Conservation (phyloP, 23 tunicate species). For the Clavelina lepadiformis region DNA sequence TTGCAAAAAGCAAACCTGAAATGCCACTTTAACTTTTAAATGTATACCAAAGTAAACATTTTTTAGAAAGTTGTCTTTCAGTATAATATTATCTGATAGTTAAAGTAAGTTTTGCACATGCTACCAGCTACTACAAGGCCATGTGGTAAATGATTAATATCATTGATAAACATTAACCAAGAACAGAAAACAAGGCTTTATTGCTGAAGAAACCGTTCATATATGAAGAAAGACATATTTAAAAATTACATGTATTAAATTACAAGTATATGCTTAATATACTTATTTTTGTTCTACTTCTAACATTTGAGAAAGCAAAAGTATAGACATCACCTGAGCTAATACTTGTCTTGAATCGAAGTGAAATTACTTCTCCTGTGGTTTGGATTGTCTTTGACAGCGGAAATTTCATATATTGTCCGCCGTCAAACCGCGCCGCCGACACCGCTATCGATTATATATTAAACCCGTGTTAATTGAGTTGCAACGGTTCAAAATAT, state of each 20-base stretch:
- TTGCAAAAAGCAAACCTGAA: slow-evolving; percentile 71
- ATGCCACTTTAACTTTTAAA: too few species aligned
- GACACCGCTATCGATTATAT: too few species aligned
- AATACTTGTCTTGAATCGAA: slow-evolving; percentile 67
- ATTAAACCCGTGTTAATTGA: too few species aligned
- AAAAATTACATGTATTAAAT: not conserved
- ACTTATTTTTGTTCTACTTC: not conserved
- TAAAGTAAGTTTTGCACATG: too few species aligned
- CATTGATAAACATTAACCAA: too few species aligned
- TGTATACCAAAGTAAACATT: too few species aligned
- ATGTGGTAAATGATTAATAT: too few species aligned
- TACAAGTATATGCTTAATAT: not conserved
- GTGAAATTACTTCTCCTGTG: slow-evolving; percentile 52
- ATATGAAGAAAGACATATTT: not conserved
- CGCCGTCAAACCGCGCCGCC: slow-evolving; percentile 51
- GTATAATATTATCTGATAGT: too few species aligned
- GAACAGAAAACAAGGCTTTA: not conserved
- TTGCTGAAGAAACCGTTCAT: not conserved
- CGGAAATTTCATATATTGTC: slow-evolving; percentile 44
- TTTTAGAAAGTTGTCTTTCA: too few species aligned
- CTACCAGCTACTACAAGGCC: too few species aligned
- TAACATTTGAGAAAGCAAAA: too few species aligned
- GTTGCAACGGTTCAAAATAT: too few species aligned
- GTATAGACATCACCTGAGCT: slow-evolving; percentile 30
- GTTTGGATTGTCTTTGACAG: slow-evolving; percentile 23